Evolutionary conservation across 2,797 vertebrate genomes (phyloP).

Genomic region (Chelidonichthys spinosus): DNA sequence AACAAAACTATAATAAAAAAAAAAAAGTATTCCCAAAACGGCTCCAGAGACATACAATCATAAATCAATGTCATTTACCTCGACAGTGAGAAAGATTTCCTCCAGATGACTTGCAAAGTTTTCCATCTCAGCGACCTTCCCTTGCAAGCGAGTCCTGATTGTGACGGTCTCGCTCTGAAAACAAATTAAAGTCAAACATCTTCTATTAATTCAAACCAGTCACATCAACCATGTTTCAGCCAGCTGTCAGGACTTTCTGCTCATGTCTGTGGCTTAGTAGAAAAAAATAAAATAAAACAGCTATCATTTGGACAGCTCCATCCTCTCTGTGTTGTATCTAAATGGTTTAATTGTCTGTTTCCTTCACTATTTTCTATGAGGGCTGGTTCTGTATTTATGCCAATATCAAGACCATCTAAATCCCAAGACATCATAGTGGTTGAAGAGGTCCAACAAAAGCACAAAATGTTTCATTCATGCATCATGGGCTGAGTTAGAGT

Average conservation of each 20-base stretch:
- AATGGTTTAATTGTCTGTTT: too few relatives aligned
- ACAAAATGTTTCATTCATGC: background rate
- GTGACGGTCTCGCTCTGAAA: slow-evolving; percentile 85
- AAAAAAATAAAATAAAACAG: background rate
- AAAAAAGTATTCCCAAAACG: background rate
- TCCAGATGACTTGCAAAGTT: slow-evolving; percentile 94
- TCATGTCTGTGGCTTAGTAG: background rate
- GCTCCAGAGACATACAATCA: background rate
- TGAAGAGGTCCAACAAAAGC: slow-evolving; percentile 1
- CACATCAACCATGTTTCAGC: background rate
- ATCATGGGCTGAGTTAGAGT: background rate
- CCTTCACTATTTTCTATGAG: background rate
- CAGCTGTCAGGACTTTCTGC: background rate
- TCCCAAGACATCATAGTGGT: background rate
- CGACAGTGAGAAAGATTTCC: slow-evolving; percentile 97
- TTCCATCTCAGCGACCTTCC: slow-evolving; percentile 93
- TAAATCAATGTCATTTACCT: slow-evolving; percentile 83
- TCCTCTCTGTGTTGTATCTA: slow-evolving; percentile 19
- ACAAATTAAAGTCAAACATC: slow-evolving; percentile 1
- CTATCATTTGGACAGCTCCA: slow-evolving; percentile 26
- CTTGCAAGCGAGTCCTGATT: slow-evolving; percentile 86
- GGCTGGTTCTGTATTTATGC: background rate
- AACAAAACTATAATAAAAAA: too few relatives aligned
- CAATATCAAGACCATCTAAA: background rate
- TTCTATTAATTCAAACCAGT: slow-evolving; percentile 17